A percentile compares a stretch with the other conserved stretches of the same genome.
Conservation (phyloP, 2,113 vertebrate species). For the Platichthys flesus region DNA sequence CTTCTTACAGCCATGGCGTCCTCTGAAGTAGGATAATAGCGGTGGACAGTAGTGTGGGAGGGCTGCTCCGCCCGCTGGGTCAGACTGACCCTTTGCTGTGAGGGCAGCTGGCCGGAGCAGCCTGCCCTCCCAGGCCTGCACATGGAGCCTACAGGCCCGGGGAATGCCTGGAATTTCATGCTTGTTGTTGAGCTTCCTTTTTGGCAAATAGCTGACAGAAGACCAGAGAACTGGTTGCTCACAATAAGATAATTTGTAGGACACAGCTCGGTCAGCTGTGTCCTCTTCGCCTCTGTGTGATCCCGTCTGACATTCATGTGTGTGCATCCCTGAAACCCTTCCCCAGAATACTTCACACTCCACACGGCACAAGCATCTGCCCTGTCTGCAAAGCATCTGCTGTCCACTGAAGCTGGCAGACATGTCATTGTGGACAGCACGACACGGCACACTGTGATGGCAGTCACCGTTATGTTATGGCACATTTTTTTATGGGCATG, state of each 20-base stretch:
- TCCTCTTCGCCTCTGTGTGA: constrained; percentile 7
- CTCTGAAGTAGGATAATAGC: constrained; percentile 18
- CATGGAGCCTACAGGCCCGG: constrained; percentile 8
- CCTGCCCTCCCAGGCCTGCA: constrained; percentile 20
- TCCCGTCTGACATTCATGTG: constrained; percentile 36
- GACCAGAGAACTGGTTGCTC: neutral
- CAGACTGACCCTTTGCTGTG: constrained; percentile 44
- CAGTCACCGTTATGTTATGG: neutral
- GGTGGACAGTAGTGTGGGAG: constrained; percentile 34
- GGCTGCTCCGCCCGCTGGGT: constrained; percentile 14
- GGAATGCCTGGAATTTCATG: constrained; percentile 37
- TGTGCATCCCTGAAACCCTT: constrained; percentile 57
- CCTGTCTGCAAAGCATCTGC: constrained; percentile 46
- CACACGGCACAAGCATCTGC: constrained; percentile 44
- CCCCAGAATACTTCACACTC: constrained; percentile 59
- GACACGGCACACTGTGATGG: constrained; percentile 16
- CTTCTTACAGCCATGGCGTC: constrained; percentile 22
- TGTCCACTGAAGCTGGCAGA: constrained; percentile 39
- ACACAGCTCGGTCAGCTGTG: constrained; percentile 24
- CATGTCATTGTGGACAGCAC: constrained; percentile 25
- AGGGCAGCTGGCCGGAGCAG: constrained; percentile 36
- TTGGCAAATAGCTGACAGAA: neutral
- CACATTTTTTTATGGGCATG: too few species aligned
- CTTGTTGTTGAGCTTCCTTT: neutral
- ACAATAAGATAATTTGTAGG: neutral